Percentiles rank a stretch among this genome's conserved stretches.
Evolutionary conservation across 1,140 invertebrate species (phyloP).

Genomic region (Diachasma alloeum): DNA sequence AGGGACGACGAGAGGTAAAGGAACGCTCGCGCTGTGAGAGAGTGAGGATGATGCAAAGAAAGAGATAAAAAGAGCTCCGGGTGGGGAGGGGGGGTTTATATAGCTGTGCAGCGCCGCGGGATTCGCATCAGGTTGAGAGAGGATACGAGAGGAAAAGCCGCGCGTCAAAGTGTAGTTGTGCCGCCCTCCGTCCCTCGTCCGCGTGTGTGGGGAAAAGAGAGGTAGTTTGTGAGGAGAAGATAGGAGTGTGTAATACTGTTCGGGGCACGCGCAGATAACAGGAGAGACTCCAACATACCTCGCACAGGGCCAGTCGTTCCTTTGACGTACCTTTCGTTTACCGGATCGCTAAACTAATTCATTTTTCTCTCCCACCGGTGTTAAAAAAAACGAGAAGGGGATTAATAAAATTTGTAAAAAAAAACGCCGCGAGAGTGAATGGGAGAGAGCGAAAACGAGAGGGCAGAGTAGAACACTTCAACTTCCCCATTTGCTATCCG

Average conservation of each 20-base stretch:
- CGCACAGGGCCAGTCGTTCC: constrained; percentile 5
- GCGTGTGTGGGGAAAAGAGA: background rate
- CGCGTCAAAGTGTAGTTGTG: constrained; percentile 11
- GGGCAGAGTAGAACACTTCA: too few relatives aligned
- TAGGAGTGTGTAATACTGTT: background rate
- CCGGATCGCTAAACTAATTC: constrained; percentile 8
- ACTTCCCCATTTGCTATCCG: too few relatives aligned
- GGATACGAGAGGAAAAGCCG: constrained; percentile 14
- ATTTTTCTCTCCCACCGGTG: background rate
- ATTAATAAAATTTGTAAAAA: background rate
- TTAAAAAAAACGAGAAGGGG: background rate
- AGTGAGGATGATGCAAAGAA: background rate
- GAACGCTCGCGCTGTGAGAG: background rate
- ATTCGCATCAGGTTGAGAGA: constrained; percentile 11
- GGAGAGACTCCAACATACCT: background rate
- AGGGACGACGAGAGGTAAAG: too few relatives aligned
- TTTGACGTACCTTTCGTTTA: constrained; percentile 16
- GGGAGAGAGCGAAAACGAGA: background rate
- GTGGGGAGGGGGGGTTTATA: background rate
- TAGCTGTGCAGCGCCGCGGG: constrained; percentile 13
- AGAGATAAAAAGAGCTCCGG: background rate
- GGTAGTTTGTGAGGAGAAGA: constrained; percentile 3
- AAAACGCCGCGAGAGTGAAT: background rate
- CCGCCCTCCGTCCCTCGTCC: background rate
- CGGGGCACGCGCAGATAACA: constrained; percentile 1